Evolutionary conservation across 2,797 vertebrate species (phyloP).

Genomic region (Microctenopoma lineatum): DNA sequence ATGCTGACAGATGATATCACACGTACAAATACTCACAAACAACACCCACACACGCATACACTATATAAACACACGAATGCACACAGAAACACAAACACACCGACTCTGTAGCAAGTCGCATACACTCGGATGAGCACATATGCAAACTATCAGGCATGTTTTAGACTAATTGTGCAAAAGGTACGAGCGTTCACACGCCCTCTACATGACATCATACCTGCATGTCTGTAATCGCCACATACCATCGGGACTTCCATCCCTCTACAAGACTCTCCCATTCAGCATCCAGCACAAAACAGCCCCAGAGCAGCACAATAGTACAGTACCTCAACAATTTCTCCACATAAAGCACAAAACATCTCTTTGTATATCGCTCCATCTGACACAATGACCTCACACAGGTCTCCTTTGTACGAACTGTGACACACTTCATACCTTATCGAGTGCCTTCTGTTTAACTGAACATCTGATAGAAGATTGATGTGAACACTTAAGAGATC

Average conservation of each 20-base stretch:
- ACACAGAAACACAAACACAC: slow-evolving; percentile 7
- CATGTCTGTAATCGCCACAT: slow-evolving; percentile 84
- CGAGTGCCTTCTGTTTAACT: slow-evolving; percentile 64
- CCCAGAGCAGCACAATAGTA: slow-evolving; percentile 75
- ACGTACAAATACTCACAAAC: slow-evolving; percentile 38
- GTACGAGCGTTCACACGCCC: slow-evolving; percentile 57
- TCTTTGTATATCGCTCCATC: slow-evolving; percentile 77
- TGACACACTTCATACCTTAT: slow-evolving; percentile 84
- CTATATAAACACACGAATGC: slow-evolving; percentile 30
- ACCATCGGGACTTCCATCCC: slow-evolving; percentile 82
- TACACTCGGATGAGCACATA: slow-evolving; percentile 35
- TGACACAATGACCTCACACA: slow-evolving; percentile 85
- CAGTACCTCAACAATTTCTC: slow-evolving; percentile 75
- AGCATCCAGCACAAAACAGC: slow-evolving; percentile 78
- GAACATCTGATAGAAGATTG: slow-evolving; percentile 71
- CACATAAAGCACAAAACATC: slow-evolving; percentile 64
- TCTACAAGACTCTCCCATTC: slow-evolving; percentile 74
- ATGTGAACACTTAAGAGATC: slow-evolving; percentile 72
- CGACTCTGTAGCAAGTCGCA: slow-evolving; percentile 26
- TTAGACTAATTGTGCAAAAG: slow-evolving; percentile 40
- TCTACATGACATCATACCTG: slow-evolving; percentile 84
- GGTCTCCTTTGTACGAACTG: slow-evolving; percentile 83
- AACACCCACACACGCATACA: slow-evolving; percentile 33
- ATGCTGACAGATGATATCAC: slow-evolving; percentile 74
- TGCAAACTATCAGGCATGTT: slow-evolving; percentile 28